Base-by-base conservation (phyloP, 1,140 invertebrate genomes). In the Pseudomyrmex concolor region DNA sequence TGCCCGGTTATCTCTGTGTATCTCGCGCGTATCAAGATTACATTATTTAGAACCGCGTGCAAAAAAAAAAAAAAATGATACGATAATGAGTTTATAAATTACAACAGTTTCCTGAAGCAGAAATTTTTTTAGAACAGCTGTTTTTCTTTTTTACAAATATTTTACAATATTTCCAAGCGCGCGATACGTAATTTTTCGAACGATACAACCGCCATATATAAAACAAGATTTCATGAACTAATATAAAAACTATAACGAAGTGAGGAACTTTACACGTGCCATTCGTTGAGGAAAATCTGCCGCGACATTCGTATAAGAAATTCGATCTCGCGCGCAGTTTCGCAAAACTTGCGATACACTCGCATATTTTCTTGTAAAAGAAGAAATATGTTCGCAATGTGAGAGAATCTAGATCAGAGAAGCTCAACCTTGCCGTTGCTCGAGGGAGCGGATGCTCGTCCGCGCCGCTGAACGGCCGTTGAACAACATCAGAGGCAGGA, bases 401-500 rank as follows among this genome's bases (percentile, higher is more conserved):
- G 34, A 7, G 0, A 34, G 5, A 34, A 34, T 34, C 34, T 19
- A 12, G 22, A 12, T 70, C 48, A 19, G 34, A 34, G 17, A 68
- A 68, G 45, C 2, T 7, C 51, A 9, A 43, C 19, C 50, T 43
- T 12, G 63, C 55, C 50, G 17, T 66, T 66, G 51, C 12, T 15
- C 15, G 15, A 54, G 9, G 12, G 59, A 34, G 25, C 48, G 34
- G 34, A 34, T 55, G 67, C 15, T 54, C 12, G 63, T 48, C 19
- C 17, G 22, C 25, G 12, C 25, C 1, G 67, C 4, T 10, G 51
- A 70, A 51, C 25, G 13, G 60, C 60, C 45, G 25, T 7, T 66
- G 48, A 55, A 66, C 76, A 68, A 57, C 63, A 57, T 57, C 64
- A 19, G 25, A 25, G 25, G 13, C 74, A 78, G 74, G 74, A 68